Evolutionary conservation across 1,140 invertebrate species (phyloP).

Genomic region (Drosophila malerkotliana): DNA sequence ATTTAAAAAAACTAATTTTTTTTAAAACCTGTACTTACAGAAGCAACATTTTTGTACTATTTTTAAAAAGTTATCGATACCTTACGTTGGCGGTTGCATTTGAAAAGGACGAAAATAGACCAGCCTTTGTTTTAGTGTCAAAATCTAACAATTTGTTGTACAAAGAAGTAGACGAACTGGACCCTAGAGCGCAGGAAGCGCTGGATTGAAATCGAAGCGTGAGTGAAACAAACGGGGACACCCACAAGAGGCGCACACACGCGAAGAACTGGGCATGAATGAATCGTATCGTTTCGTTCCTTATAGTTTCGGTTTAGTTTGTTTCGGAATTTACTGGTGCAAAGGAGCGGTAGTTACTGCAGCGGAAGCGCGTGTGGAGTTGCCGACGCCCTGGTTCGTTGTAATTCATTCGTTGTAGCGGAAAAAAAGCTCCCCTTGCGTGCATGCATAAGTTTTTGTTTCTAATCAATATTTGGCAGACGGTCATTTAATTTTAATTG

Average conservation of each 20-base stretch:
- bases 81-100: slow-evolving; percentile 2
- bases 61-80: slow-evolving; percentile 12
- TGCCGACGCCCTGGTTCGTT: slow-evolving; percentile 32
- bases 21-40: background rate
- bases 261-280: slow-evolving; percentile 49
- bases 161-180: background rate
- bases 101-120: slow-evolving; percentile 19
- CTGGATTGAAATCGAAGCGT: slow-evolving; percentile 5
- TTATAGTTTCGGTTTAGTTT: slow-evolving; percentile 59
- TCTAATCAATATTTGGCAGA: slow-evolving; percentile 75
- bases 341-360: slow-evolving; percentile 57
- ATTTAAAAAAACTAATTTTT: too few relatives aligned
- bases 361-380: slow-evolving; percentile 18
- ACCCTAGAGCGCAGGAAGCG: background rate
- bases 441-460: slow-evolving; percentile 56
- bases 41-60: background rate
- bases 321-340: slow-evolving; percentile 70
- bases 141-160: slow-evolving; percentile 11
- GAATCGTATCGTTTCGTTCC: slow-evolving; percentile 33
- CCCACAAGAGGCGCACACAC: slow-evolving; percentile 35
- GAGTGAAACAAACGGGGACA: slow-evolving; percentile 19
- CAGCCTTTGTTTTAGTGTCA: slow-evolving; percentile 22
- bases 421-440: slow-evolving; percentile 35
- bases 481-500: slow-evolving; percentile 72
- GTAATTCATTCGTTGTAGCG: slow-evolving; percentile 36